A percentile compares a stretch with the other conserved stretches of the same genome.
Evolutionary conservation across 2,113 vertebrate genomes (phyloP).

Genomic region (Cyphotilapia sp.): DNA sequence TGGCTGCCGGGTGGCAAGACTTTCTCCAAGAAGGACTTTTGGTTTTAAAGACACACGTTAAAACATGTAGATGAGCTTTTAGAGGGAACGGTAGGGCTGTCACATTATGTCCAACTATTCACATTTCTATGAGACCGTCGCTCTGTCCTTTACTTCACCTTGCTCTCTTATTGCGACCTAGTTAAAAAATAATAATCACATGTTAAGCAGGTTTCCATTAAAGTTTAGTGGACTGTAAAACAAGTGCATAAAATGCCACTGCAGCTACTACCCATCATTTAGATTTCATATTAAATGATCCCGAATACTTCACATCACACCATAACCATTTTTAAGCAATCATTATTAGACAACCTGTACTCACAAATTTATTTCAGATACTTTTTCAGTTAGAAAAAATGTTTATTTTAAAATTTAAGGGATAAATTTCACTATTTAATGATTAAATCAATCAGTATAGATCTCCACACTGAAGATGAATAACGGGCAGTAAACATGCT

Average conservation of each 20-base stretch:
- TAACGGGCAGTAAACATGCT: neutral
- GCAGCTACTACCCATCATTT: neutral
- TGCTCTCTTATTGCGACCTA: neutral
- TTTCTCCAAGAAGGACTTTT: neutral
- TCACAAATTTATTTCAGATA: neutral
- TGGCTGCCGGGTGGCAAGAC: neutral
- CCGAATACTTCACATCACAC: neutral
- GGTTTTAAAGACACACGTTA: neutral
- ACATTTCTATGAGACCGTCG: neutral
- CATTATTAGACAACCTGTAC: neutral
- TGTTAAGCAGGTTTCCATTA: neutral
- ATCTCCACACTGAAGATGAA: neutral
- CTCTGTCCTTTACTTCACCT: neutral
- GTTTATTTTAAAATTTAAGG: neutral
- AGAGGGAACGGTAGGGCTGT: neutral
- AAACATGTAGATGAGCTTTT: neutral
- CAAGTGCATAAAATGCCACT: neutral
- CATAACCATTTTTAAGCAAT: neutral
- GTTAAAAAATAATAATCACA: neutral
- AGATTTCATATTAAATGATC: neutral
- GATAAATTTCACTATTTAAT: neutral
- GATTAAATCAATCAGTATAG: neutral
- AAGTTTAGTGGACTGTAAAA: conserved; percentile 32
- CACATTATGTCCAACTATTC: neutral
- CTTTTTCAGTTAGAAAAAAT: neutral